Conservation (phyloP, 2,888 invertebrate genomes). For the Mythimna vitellina region DNA sequence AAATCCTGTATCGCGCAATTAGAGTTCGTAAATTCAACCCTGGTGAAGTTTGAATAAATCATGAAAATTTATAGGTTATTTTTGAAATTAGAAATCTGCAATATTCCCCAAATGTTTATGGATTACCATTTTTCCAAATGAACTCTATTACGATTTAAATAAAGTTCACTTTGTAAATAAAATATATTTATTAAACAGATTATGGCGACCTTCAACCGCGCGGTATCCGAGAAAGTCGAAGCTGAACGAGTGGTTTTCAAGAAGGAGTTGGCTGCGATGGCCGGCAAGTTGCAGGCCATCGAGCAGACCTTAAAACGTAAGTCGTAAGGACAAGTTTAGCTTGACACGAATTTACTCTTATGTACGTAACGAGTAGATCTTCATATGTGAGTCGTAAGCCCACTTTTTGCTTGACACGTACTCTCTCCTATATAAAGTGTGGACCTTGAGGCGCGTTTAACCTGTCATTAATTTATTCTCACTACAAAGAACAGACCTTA, state of each 20-base stretch:
- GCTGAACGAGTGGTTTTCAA: slow-evolving; percentile 93
- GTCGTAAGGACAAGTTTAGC: not conserved
- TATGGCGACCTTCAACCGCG: slow-evolving; percentile 76
- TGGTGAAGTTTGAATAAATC: no score
- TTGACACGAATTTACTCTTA: not conserved
- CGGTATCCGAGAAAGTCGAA: slow-evolving; percentile 91
- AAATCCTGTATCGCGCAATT: no score
- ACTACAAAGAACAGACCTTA: not conserved
- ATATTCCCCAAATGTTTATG: no score
- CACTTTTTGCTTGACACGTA: not conserved
- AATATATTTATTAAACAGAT: slow-evolving; percentile 68
- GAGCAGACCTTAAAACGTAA: slow-evolving; percentile 94
- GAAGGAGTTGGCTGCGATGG: slow-evolving; percentile 93
- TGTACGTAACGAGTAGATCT: not conserved
- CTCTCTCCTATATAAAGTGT: not conserved
- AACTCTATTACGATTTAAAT: not conserved
- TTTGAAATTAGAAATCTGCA: no score
- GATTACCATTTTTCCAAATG: no score
- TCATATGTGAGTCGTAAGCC: not conserved
- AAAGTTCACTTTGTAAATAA: not conserved
- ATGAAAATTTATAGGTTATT: no score
- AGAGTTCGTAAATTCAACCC: no score
- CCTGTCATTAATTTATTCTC: not conserved
- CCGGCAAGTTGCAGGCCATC: slow-evolving; percentile 94
- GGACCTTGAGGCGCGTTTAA: not conserved